Conservation (phyloP, 2,888 invertebrate species). For the Drosophila picticornis region DNA sequence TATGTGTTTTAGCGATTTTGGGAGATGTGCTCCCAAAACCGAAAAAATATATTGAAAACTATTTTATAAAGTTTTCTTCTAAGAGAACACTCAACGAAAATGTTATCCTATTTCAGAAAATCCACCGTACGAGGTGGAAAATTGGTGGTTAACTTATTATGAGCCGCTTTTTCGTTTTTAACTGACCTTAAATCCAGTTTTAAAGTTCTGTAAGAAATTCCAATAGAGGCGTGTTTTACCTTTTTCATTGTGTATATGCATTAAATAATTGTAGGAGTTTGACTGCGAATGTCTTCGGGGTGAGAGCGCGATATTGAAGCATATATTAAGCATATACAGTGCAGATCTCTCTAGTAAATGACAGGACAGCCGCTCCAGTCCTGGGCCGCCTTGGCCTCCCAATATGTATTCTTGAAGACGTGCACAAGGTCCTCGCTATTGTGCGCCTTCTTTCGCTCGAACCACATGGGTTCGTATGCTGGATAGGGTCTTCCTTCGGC, state of each 20-base stretch:
- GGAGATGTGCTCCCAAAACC: not conserved
- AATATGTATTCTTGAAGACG: conserved; percentile 95
- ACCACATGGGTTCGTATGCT: conserved; percentile 94
- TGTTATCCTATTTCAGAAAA: not conserved
- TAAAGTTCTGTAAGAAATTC: not conserved
- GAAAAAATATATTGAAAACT: not conserved
- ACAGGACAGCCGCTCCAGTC: conserved; percentile 97
- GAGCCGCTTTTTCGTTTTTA: not conserved
- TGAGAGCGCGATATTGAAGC: conserved; percentile 39
- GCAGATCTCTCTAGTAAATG: conserved; percentile 86
- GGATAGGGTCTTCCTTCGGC: conserved; percentile 89
- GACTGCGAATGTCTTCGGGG: conserved; percentile 29
- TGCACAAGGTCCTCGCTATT: conserved; percentile 89
- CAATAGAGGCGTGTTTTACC: not conserved
- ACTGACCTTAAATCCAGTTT: not conserved
- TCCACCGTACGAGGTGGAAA: not conserved
- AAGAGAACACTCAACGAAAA: not conserved
- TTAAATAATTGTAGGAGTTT: conserved; percentile 43
- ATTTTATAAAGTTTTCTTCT: not conserved
- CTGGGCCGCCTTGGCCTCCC: conserved; percentile 94
- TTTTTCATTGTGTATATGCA: conserved; percentile 33
- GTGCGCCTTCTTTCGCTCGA: conserved; percentile 92
- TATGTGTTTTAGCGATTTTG: not conserved
- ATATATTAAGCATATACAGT: conserved; percentile 43
- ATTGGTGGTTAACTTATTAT: not conserved